A percentile compares a stretch with the other conserved stretches of the same genome.
phyloP scores from a whole-genome alignment of 2,113 vertebrate genomes.

The Eulacestoma nigropectus region DNA sequence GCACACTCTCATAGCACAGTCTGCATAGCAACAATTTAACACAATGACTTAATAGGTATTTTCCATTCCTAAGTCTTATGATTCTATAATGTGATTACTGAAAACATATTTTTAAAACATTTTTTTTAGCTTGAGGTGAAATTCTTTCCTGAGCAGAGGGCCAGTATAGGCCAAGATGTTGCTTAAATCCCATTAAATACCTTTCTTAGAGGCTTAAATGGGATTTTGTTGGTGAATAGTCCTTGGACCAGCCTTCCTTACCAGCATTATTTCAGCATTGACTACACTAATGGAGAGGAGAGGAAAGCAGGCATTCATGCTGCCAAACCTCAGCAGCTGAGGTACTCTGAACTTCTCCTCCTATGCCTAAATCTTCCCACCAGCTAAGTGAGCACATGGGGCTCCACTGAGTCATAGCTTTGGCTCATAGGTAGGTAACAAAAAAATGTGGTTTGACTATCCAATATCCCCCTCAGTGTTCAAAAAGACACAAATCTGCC shows the following conservation, averaged over 20 bases:
- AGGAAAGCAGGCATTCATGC: not conserved
- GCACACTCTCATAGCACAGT: not conserved
- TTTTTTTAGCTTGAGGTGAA: not conserved
- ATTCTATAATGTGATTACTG: not conserved
- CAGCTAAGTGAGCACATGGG: not conserved
- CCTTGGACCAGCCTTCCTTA: not conserved
- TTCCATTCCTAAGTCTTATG: not conserved
- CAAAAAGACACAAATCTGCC: not conserved
- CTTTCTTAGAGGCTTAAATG: slow-evolving; percentile 6
- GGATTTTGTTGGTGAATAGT: slow-evolving; percentile 13
- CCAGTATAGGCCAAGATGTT: not conserved
- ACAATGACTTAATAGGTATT: not conserved
- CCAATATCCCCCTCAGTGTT: not conserved
- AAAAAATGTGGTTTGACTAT: not conserved
- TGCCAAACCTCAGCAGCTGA: not conserved
- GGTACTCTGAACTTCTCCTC: not conserved
- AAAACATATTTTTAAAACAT: not conserved
- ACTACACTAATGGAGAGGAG: not conserved
- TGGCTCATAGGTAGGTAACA: not conserved
- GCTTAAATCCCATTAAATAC: slow-evolving; percentile 25
- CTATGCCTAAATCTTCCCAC: not conserved
- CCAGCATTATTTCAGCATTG: not conserved
- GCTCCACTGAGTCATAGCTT: not conserved
- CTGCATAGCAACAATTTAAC: not conserved
- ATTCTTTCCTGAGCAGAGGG: not conserved